Conservation (phyloP, 2,888 invertebrate species). For the Mythimna impura region DNA sequence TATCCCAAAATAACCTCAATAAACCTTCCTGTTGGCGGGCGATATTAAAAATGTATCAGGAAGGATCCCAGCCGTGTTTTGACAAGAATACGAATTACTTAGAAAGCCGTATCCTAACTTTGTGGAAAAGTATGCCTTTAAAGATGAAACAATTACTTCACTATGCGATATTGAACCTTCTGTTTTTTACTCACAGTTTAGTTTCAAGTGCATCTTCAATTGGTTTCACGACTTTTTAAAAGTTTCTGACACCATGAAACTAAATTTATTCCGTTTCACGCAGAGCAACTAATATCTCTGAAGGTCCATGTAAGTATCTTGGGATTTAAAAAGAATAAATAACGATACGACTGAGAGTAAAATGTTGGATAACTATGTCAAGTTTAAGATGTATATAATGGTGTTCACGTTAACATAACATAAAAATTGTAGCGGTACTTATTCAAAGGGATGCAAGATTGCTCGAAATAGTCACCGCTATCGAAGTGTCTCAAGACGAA, state of each 20-base stretch:
- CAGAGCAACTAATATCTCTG: background rate
- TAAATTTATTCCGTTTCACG: constrained; percentile 11
- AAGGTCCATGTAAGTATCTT: background rate
- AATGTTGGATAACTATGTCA: background rate
- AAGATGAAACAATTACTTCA: background rate
- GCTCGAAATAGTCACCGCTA: too few relatives aligned
- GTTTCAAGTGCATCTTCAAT: background rate
- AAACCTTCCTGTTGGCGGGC: constrained; percentile 13
- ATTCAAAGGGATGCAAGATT: too few relatives aligned
- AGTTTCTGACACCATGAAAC: background rate
- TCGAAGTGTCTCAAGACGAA: too few relatives aligned
- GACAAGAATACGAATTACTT: constrained; percentile 44
- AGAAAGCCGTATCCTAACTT: background rate
- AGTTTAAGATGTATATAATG: background rate
- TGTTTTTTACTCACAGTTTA: background rate
- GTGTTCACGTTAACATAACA: background rate
- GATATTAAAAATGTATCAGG: constrained; percentile 48
- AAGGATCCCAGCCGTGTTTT: constrained; percentile 11
- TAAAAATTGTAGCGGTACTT: background rate
- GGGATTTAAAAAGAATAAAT: background rate
- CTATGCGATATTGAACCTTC: background rate
- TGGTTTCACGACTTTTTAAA: background rate
- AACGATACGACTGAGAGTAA: background rate
- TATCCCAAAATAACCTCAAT: constrained; percentile 9
- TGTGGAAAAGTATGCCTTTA: background rate